Evolutionary conservation across 2,113 vertebrate species (phyloP), one percentile per base, ranked within the genome.

Genomic region (Cygnus atratus): DNA sequence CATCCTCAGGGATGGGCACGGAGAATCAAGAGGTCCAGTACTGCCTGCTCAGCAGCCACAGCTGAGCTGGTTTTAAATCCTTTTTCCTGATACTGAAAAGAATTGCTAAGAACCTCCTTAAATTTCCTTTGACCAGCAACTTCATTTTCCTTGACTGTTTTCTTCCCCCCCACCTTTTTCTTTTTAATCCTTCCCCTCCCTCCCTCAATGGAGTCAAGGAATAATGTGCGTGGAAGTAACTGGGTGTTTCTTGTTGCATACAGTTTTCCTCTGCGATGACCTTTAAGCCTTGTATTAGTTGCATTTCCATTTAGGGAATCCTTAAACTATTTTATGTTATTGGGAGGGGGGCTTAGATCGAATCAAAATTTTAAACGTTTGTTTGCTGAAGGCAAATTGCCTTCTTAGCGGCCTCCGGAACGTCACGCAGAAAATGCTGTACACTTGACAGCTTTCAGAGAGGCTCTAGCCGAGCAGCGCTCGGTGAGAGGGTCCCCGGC

Each of bases 291-390:
- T 29, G 9, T 48, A 48, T 78, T 88, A 15, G 71, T 85, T 85
- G 46, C 7, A 39, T 84, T 97, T 91, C 94, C 91, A 87, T 96
- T 55, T 93, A 95, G 92, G 91, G 91, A 88, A 78, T 92, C 91
- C 57, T 84, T 46, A 14, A 58, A 59, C 52, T 43, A 2, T 46
- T 77, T 46, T 46, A 21, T 75, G 33, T 46, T 86, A 16, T 5
- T 37, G 62, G 29, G 18, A 13, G 11, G 19, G 13, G 15, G 21
- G 26, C 57, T 79, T 33, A 78, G 71, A 65, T 39, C 65, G 37
- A 67, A 92, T 54, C 65, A 74, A 52, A 55, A 54, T 81, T 77
- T 81, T 83, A 43, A 63, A 22, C 67, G n/a, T 59, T 94, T 81
- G 73, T 84, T 88, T 81, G 33, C 57, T 84, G 46, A 44, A 46